Evolutionary conservation across 2,888 invertebrate genomes (phyloP), one percentile per base, ranked within the genome.

Genomic region (Drosophila longiperda): DNA sequence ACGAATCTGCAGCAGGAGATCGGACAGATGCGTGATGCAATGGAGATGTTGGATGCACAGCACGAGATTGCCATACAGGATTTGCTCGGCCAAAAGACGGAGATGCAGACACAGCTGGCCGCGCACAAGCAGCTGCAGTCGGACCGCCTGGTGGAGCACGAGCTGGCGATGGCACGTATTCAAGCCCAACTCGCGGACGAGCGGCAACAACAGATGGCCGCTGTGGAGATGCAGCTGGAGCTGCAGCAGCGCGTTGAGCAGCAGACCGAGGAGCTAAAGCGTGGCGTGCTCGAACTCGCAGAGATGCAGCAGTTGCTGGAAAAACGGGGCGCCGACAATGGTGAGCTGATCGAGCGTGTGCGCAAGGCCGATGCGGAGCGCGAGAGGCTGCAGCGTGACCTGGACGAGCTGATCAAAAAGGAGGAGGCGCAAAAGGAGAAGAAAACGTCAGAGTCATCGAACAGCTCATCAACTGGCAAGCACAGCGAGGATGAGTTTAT

Each of bases 41-140:
- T 97, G 62, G 96, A 96, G 82, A 96, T 96, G 89, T 92, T 97
- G 79, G 97, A 97, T 87, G 94, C 92, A 54, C 96, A 97, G 91
- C 96, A 97, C 89, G 95, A 96, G 83, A 93, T 94, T 82, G 96
- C 96, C 0, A 95, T 96, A 92, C 95, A 95, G 75, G 94, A 94
- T 85, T 91, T 95, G 23, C 86, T 95, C 1, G 87, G 93, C 6
- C 83, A 95, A 45, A 95, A 95, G 82, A 94, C 93, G 52, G 94
- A 94, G 55, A 83, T 95, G 53, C 94, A 94, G 71, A 92, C 92
- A 15, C 95, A 94, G 82, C 94, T 94, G 57, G 93, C 93, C 77
- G 88, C 93, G 1, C 82, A 95, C 2, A 94, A 90, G 67, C 73
- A 82, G 38, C 68, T 82, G 23, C 85, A 91, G 68, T 77, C 86